A percentile compares a stretch with the other conserved stretches of the same genome.
Conservation (phyloP, 2,797 vertebrate species). For the Malacoctenus gilli region DNA sequence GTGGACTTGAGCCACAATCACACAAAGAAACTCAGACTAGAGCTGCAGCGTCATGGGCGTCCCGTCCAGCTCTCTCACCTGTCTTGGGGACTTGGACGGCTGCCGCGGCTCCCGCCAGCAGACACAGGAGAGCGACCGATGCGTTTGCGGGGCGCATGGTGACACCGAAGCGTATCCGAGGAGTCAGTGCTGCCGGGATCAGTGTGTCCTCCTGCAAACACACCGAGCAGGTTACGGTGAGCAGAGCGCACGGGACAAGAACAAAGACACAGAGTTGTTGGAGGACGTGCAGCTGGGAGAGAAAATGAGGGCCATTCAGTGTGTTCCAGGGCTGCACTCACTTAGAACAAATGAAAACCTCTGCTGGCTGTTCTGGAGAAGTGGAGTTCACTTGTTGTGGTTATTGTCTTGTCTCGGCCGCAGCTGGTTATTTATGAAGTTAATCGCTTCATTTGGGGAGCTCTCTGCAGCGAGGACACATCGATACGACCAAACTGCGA, state of each 20-base stretch:
- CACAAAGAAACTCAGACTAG: too few species aligned
- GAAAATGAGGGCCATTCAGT: background rate
- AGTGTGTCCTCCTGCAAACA: slow-evolving; percentile 32
- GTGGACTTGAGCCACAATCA: too few species aligned
- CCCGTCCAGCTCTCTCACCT: slow-evolving; percentile 56
- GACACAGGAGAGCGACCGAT: slow-evolving; percentile 46
- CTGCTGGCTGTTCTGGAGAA: background rate
- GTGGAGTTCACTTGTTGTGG: background rate
- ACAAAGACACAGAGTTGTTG: background rate
- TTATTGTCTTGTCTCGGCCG: slow-evolving; percentile 4
- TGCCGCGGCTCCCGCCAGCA: slow-evolving; percentile 53
- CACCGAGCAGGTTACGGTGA: slow-evolving; percentile 1
- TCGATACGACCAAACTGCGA: background rate
- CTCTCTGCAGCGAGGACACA: background rate
- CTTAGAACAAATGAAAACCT: background rate
- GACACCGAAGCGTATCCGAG: slow-evolving; percentile 12
- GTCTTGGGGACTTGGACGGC: slow-evolving; percentile 45
- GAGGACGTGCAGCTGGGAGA: background rate
- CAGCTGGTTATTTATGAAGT: slow-evolving; percentile 4
- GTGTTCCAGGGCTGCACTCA: background rate
- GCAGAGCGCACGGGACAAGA: background rate
- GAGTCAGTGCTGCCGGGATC: slow-evolving; percentile 25
- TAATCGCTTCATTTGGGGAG: background rate
- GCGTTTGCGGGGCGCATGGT: slow-evolving; percentile 59
- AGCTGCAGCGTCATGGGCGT: background rate